A percentile compares a stretch with the other conserved stretches of the same genome.
These are phyloP conservation scores for Hirtodrosophila histrioides DNA, from an alignment of 2,888 invertebrate species.

Conservation along the genomic window DNA sequence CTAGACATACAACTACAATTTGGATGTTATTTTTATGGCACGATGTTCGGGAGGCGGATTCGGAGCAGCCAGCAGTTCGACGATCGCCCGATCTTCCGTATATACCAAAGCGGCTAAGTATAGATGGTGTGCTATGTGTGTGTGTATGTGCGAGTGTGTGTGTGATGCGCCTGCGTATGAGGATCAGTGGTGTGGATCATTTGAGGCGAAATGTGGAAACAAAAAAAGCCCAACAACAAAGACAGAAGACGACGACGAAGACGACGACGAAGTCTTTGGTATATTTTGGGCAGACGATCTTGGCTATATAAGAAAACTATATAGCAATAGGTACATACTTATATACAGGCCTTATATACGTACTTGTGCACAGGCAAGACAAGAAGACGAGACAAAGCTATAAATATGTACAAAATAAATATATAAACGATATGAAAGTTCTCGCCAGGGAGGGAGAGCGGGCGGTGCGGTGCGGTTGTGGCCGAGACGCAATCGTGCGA, in stretches of 20 bases:
- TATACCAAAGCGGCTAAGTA: conserved; percentile 65
- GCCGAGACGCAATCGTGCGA: neutral
- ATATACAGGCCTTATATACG: conserved; percentile 16
- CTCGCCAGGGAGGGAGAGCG: conserved; percentile 23
- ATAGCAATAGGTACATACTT: conserved; percentile 8
- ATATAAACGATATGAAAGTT: conserved; percentile 67
- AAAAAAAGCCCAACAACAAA: conserved; percentile 30
- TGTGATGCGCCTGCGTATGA: conserved; percentile 68
- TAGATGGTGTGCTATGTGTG: conserved; percentile 37
- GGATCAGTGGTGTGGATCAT: conserved; percentile 61
- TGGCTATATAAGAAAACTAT: conserved; percentile 50
- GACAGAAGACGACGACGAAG: conserved; percentile 19
- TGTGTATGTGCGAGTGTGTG: conserved; percentile 15
- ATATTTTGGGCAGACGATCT: conserved; percentile 61
- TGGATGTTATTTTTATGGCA: conserved; percentile 67
- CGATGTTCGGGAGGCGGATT: conserved; percentile 38
- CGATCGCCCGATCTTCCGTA: conserved; percentile 66
- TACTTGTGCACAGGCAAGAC: conserved; percentile 34
- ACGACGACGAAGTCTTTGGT: conserved; percentile 37
- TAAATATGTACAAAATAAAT: conserved; percentile 64
- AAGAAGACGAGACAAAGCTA: conserved; percentile 74
- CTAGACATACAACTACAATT: conserved; percentile 29
- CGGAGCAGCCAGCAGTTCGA: conserved; percentile 57
- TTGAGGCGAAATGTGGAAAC: conserved; percentile 50
- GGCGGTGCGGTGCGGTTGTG: conserved; percentile 16